Conservation (phyloP, 2,113 vertebrate genomes). For the Crocuta crocuta region DNA sequence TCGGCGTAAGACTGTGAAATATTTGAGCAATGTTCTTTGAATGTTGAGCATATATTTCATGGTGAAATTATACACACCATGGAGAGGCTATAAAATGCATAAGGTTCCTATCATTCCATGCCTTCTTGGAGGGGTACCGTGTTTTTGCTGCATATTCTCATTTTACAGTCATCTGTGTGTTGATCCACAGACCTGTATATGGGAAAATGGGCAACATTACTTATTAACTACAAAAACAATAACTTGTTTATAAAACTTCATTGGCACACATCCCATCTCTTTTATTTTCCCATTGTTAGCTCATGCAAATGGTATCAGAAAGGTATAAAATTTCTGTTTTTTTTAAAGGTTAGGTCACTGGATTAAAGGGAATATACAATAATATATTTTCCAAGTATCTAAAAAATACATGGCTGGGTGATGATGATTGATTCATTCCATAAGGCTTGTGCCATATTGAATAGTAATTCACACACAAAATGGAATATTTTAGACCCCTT, state of each 20-base stretch:
- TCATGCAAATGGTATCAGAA: neutral
- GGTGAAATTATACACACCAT: constrained; percentile 89
- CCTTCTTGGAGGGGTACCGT: constrained; percentile 97
- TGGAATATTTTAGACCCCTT: neutral
- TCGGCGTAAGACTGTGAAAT: constrained; percentile 72
- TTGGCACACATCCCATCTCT: constrained; percentile 34
- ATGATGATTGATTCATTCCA: constrained; percentile 42
- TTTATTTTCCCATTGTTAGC: constrained; percentile 44
- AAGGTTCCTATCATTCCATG: constrained; percentile 89
- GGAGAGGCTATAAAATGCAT: constrained; percentile 90
- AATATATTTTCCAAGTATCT: constrained; percentile 44
- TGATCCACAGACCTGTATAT: constrained; percentile 87
- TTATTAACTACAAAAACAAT: constrained; percentile 3
- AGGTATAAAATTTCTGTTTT: neutral
- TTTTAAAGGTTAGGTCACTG: neutral
- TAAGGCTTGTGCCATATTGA: neutral
- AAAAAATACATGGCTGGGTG: constrained; percentile 37
- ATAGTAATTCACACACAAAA: neutral
- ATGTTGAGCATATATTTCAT: constrained; percentile 79
- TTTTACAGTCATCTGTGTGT: constrained; percentile 87
- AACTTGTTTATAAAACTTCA: constrained; percentile 17
- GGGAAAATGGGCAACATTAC: constrained; percentile 87
- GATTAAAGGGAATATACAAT: neutral
- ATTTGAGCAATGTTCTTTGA: constrained; percentile 68
- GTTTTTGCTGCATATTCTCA: constrained; percentile 97